phyloP scores from a whole-genome alignment of 2,113 vertebrate genomes.

The Calonectris borealis region DNA sequence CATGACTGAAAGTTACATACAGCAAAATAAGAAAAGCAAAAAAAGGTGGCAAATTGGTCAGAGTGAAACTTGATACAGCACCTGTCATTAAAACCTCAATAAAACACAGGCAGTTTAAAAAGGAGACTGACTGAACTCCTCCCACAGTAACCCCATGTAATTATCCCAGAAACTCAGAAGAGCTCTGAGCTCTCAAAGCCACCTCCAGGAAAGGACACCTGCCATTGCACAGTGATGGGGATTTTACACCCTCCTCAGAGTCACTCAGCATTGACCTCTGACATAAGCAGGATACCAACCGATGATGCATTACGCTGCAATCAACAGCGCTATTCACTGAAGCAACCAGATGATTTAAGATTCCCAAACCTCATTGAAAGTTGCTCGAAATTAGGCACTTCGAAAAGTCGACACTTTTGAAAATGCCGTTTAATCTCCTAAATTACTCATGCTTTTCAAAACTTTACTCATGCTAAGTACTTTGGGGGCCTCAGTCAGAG shows the following conservation, averaged over 20 bases:
- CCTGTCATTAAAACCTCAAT: neutral
- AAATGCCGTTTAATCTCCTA: slow-evolving; percentile 51
- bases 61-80: neutral
- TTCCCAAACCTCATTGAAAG: slow-evolving; percentile 25
- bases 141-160: fast-evolving
- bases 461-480: slow-evolving; percentile 35
- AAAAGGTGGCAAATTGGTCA: neutral
- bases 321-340: slow-evolving; percentile 13
- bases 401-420: slow-evolving; percentile 13
- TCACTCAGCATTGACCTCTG: neutral
- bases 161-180: neutral
- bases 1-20: neutral
- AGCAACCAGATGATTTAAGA: neutral
- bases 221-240: neutral
- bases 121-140: neutral
- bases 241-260: neutral
- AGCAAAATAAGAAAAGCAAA: neutral
- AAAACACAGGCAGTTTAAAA: neutral
- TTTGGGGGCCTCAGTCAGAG: neutral
- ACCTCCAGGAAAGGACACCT: neutral
- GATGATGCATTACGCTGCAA: neutral
- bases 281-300: neutral
- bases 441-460: slow-evolving; percentile 46
- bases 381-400: slow-evolving; percentile 20
- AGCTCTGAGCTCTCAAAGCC: neutral